Conservation (phyloP, 2,113 vertebrate genomes). For the Nannospalax galili region DNA sequence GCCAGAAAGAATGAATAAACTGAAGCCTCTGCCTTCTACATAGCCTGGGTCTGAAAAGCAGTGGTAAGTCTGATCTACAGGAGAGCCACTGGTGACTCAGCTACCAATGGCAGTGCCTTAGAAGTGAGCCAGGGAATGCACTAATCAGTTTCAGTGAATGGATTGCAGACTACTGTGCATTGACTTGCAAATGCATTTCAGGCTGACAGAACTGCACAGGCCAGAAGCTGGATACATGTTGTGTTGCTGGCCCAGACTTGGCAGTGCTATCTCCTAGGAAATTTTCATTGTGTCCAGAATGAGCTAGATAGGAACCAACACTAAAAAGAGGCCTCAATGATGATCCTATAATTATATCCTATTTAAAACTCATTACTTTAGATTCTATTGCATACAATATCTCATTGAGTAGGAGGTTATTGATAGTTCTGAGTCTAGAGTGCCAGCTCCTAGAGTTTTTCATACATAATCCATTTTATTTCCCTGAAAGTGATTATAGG, state of each 20-base stretch:
- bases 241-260: background rate
- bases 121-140: background rate
- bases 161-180: background rate
- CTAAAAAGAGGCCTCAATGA: slow-evolving; percentile 22
- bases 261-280: slow-evolving; percentile 39
- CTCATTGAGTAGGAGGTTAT: slow-evolving; percentile 44
- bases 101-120: background rate
- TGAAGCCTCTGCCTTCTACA: background rate
- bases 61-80: background rate
- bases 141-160: background rate
- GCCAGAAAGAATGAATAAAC: background rate
- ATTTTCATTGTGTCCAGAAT: slow-evolving; percentile 24
- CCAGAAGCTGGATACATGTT: background rate
- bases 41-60: background rate
- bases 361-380: slow-evolving; percentile 65
- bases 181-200: slow-evolving; percentile 45
- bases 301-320: slow-evolving; percentile 46
- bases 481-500: background rate
- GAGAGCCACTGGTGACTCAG: background rate
- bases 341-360: slow-evolving; percentile 58
- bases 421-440: slow-evolving; percentile 13
- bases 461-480: slow-evolving; percentile 17
- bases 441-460: background rate
- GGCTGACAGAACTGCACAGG: background rate
- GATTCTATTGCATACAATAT: slow-evolving; percentile 44